Base-by-base conservation (phyloP, 2,888 invertebrate species). In the Epirrhoe alternata region DNA sequence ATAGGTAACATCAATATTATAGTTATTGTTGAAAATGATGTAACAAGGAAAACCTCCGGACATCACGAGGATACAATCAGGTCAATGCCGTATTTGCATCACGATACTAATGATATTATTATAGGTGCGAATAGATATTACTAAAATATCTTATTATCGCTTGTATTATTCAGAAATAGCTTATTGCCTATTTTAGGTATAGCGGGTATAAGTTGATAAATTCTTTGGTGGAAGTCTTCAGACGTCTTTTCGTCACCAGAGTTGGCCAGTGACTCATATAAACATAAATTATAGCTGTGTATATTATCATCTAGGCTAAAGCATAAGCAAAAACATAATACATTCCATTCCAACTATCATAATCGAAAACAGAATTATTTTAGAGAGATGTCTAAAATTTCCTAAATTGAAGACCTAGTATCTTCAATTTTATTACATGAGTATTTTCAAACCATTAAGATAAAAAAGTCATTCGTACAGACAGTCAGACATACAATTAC, bases 31-130 rank as follows among this genome's bases (percentile, higher is more conserved):
- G 74, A 77, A 70, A 75, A 68, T 81, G 81, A 82, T 78, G 82
- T 74, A 82, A 85, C 73, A 64, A 86, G 84, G 85, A 82, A 84
- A 86, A 81, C 66, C 68, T 71, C 68, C 69, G 64, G 66, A 74
- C 62, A 61, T 64, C 66, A 72, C 38, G 72, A 69, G 70, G 64
- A 71, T 60, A 60, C 64, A 79, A 76, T 70, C 68, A 66, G 81
- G 82, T 80, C 81, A 83, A 77, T 81, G 81, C 73, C 77, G 49
- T 72, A 66, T 68, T 63, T 58, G 16, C 42, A 30, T 49, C 60
- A 45, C 50, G 6, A 61, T 64, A 55, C 57, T 64, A 66, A 64
- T 69, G 38, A 64, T 54, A 65, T 69, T 64, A 69, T 65, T 66
- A 69, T 51, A 61, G 54, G 54, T 61, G 53, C 53, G 51, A 51